These are phyloP conservation scores for Pollenia amentaria DNA, from an alignment of 2,888 invertebrate species.

Conservation along the genomic window DNA sequence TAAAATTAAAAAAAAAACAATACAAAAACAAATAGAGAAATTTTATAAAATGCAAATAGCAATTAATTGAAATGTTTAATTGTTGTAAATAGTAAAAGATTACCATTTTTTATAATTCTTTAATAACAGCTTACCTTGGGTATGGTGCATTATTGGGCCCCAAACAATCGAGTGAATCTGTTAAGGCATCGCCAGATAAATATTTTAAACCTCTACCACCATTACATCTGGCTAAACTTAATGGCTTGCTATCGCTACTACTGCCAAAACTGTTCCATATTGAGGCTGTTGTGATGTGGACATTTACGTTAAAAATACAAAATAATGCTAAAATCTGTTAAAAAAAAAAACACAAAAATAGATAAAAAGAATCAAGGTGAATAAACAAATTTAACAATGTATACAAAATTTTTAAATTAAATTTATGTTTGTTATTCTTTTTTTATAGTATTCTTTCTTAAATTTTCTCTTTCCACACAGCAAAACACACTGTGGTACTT, in stretches of 20 bases:
- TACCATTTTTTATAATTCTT: background rate
- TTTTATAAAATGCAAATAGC: slow-evolving; percentile 24
- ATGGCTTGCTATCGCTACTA: slow-evolving; percentile 75
- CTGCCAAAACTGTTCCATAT: slow-evolving; percentile 81
- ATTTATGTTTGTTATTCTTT: slow-evolving; percentile 17
- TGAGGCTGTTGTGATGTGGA: slow-evolving; percentile 79
- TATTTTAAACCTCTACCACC: slow-evolving; percentile 90
- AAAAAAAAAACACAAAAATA: slow-evolving; percentile 43
- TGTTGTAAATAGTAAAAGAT: background rate
- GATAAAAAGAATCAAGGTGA: slow-evolving; percentile 12
- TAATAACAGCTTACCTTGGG: slow-evolving; percentile 88
- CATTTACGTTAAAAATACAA: slow-evolving; percentile 77
- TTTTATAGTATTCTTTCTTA: background rate
- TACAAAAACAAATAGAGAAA: slow-evolving; percentile 30
- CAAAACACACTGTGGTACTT: slow-evolving; percentile 10
- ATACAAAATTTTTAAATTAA: slow-evolving; percentile 49
- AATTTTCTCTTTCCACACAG: slow-evolving; percentile 31
- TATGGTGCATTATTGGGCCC: slow-evolving; percentile 94
- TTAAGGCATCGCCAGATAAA: slow-evolving; percentile 94
- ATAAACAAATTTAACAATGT: slow-evolving; percentile 26
- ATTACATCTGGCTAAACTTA: slow-evolving; percentile 83
- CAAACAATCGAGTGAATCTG: slow-evolving; percentile 90
- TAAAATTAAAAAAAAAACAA: slow-evolving; percentile 27
- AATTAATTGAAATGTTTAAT: slow-evolving; percentile 70
- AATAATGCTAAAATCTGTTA: slow-evolving; percentile 81